Base-by-base conservation (phyloP, 92 coral and sea anemone species). In the Galaxea fascicularis region DNA sequence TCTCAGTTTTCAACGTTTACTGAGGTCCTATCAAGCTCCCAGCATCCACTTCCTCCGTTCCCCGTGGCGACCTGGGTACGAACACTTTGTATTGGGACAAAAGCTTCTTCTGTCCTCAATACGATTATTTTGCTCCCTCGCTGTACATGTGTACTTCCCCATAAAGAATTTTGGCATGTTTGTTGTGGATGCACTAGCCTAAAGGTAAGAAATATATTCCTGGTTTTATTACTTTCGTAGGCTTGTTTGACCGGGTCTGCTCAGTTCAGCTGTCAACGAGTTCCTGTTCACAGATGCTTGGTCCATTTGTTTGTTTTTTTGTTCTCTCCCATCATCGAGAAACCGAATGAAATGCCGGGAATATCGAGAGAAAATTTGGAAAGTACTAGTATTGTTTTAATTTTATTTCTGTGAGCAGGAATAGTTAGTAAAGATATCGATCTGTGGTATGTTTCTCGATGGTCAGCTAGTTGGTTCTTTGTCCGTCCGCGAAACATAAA, bases 121-220 rank as follows among this genome's bases (percentile, higher is more conserved):
- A 17, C 51, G 28, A 30, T 12, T 41, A 10, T 28, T 22, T 18
- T 39, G 8, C 65, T 59, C 46, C n/a, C n/a, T n/a, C n/a, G n/a
- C n/a, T n/a, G n/a, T n/a, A n/a, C n/a, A n/a, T n/a, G n/a, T n/a
- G n/a, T n/a, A n/a, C n/a, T n/a, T n/a, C n/a, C 44, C 39, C 9
- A 13, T 44, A 10, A 29, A 26, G 35, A 39, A 13, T 24, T 62
- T 28, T 22, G 25, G 39, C 10, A 17, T 14, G 44, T 46, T 64
- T 16, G 12, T 66, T 16, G 27, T 79, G 8, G 20, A 21, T 10
- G 11, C 65, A 28, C 1, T 49, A 78, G 4, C 4, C 16, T 10
- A 8, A 47, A 66, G 84, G 84, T 79, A 79, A 79, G 84, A 52
- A 22, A 27, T 49, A 7, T 1, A 47, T 16, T 30, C 31, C 26